A percentile compares a stretch with the other conserved stretches of the same genome.
Conservation (phyloP, 30 jellyfish, hydroid and myxozoan genomes). For the Aurelia sp. region DNA sequence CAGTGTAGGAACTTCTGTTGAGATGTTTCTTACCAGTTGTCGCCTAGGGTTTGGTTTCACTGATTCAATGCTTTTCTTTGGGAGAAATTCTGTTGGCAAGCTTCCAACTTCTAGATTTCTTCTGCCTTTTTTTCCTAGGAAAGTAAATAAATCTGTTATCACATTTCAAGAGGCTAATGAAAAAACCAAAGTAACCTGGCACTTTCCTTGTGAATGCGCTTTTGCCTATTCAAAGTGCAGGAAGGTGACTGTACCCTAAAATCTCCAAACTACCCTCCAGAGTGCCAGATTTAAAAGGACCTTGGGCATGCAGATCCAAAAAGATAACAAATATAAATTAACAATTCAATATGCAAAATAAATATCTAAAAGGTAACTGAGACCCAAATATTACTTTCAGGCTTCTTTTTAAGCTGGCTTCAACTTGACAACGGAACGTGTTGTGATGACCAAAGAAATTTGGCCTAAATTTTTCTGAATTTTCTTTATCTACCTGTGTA, state of each 20-base stretch:
- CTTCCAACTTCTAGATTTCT: constrained; percentile 50
- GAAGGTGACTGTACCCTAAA: neutral
- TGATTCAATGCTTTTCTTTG: constrained; percentile 37
- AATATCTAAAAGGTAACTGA: no score
- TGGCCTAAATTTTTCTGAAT: constrained; percentile 16
- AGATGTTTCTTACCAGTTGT: neutral
- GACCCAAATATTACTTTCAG: no score
- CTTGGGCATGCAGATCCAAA: no score
- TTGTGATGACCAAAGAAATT: no score
- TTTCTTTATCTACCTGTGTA: neutral
- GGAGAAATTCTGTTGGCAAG: constrained; percentile 56
- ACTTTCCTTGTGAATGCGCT: neutral
- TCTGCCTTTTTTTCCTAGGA: constrained; percentile 48
- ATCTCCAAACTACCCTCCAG: neutral
- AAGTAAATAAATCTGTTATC: neutral
- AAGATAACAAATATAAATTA: neutral
- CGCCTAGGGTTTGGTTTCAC: constrained; percentile 57
- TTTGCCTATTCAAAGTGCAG: neutral
- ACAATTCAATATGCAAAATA: no score
- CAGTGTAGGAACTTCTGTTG: neutral
- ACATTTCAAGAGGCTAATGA: neutral
- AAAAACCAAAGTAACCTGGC: neutral
- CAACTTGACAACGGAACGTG: no score
- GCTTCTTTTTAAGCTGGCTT: no score
- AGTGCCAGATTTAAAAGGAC: neutral